phyloP scores from a whole-genome alignment of 2,113 vertebrate species.

The Toxotes chatareus region DNA sequence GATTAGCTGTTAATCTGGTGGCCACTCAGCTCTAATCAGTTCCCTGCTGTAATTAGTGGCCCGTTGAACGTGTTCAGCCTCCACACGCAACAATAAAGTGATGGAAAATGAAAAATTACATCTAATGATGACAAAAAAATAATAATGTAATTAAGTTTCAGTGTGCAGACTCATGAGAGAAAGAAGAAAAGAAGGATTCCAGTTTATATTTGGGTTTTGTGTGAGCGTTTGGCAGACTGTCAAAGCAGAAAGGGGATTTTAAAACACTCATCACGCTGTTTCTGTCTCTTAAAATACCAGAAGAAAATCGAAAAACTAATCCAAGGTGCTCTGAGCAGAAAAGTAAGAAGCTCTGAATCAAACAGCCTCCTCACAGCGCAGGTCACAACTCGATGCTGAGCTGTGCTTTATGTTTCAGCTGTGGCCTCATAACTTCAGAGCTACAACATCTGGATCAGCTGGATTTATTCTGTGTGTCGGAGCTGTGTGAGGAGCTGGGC shows the following conservation, averaged over 20 bases:
- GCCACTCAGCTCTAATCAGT: slow-evolving; percentile 53
- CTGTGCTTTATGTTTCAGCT: no score
- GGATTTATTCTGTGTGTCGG: no score
- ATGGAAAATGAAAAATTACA: slow-evolving; percentile 7
- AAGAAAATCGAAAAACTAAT: background rate
- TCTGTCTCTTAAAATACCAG: slow-evolving; percentile 12
- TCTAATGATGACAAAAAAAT: slow-evolving; percentile 28
- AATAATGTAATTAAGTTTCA: slow-evolving; percentile 38
- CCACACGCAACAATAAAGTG: slow-evolving; percentile 30
- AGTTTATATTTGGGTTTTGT: slow-evolving; percentile 36
- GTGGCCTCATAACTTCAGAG: no score
- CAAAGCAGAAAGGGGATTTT: slow-evolving; percentile 27
- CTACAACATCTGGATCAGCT: no score
- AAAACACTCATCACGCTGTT: slow-evolving; percentile 10
- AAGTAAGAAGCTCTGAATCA: background rate
- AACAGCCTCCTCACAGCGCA: no score
- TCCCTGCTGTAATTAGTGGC: slow-evolving; percentile 40
- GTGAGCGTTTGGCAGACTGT: slow-evolving; percentile 23
- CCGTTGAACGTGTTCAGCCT: slow-evolving; percentile 30
- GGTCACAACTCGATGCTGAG: no score
- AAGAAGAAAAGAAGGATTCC: background rate
- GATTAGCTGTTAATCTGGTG: slow-evolving; percentile 52
- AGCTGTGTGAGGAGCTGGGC: no score
- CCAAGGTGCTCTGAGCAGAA: background rate
- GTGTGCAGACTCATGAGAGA: background rate